Evolutionary conservation across 2,888 invertebrate species (phyloP), one percentile per base, ranked within the genome.

Genomic region (Tholera decimalis): DNA sequence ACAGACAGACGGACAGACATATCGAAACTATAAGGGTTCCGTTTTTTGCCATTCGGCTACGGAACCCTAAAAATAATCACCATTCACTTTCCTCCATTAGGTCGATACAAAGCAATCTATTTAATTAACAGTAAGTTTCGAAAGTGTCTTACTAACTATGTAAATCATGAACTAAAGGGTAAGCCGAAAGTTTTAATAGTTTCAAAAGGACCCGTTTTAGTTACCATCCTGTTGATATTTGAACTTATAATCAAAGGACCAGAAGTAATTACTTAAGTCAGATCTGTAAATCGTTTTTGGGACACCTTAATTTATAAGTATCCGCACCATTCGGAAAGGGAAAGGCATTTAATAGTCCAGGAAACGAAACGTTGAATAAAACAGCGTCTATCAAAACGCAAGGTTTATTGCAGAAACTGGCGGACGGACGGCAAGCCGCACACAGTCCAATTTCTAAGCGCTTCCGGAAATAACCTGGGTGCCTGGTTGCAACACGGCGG

Each of bases 401-500:
- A 88, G 87, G 88, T 72, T 80, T 77, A 79, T 83, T 85, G 85
- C 83, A 68, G 80, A 85, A 84, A 58, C 62, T 33, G 30, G 8
- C 64, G 74, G 73, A 79, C 79, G 80, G 77, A 81, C 77, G 78
- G 64, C 70, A 63, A 76, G 57, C 72, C 72, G 75, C 76, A 72
- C 72, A 72, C 83, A 82, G 80, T 74, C 79, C 82, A 87, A 86
- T 91, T 92, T 89, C 89, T 83, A 89, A 81, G 77, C 83, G 87
- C 74, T 90, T 92, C 93, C 93, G 91, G 90, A 89, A 87, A 86
- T 87, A 87, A 75, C 79, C 83, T 76, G 77, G 80, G 80, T 55
- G 77, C 80, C 79, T 88, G 87, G 59, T 88, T 87, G 86, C 86
- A 86, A 88, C 84, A 84, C 83, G 76, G 73, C 66, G 83, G 53